A percentile compares a stretch with the other conserved stretches of the same genome.
phyloP scores from a whole-genome alignment of 1,140 invertebrate species.

The Drosophila saltans region DNA sequence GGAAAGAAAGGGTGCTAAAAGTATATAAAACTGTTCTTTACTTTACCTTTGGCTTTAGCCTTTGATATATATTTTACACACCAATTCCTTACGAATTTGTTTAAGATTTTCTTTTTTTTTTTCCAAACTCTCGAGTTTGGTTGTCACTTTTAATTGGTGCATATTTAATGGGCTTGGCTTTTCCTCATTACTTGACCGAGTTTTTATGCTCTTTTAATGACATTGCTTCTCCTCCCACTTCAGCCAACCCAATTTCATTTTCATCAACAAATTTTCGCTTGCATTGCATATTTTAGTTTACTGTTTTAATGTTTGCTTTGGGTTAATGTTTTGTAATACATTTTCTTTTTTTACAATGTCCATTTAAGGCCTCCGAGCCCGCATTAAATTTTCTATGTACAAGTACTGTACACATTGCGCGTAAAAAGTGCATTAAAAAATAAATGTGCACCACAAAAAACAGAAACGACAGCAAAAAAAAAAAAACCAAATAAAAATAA shows the following conservation, averaged over 20 bases:
- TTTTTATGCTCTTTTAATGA: constrained; percentile 73
- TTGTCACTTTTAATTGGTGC: constrained; percentile 77
- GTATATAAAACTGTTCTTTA: constrained; percentile 46
- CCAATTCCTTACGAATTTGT: constrained; percentile 49
- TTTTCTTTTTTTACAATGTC: constrained; percentile 43
- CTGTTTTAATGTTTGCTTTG: constrained; percentile 44
- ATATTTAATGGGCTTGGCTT: constrained; percentile 64
- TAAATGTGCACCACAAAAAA: constrained; percentile 63
- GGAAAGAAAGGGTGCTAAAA: constrained; percentile 53
- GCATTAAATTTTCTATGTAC: constrained; percentile 66
- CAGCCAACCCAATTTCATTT: constrained; percentile 16
- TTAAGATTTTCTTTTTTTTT: constrained; percentile 40
- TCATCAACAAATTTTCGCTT: constrained; percentile 50
- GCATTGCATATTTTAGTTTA: constrained; percentile 71
- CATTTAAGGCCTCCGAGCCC: constrained; percentile 35
- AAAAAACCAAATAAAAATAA: constrained; percentile 16
- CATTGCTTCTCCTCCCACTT: constrained; percentile 18
- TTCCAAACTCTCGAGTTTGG: constrained; percentile 39
- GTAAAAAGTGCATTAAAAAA: constrained; percentile 70
- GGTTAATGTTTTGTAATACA: constrained; percentile 27
- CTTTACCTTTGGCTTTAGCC: neutral
- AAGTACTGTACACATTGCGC: constrained; percentile 26
- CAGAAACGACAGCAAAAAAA: neutral
- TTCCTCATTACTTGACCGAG: constrained; percentile 53
- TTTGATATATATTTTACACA: neutral